Evolutionary conservation across 2,888 invertebrate genomes (phyloP), one percentile per base, ranked within the genome.

Genomic region (Cephus sareptanus): DNA sequence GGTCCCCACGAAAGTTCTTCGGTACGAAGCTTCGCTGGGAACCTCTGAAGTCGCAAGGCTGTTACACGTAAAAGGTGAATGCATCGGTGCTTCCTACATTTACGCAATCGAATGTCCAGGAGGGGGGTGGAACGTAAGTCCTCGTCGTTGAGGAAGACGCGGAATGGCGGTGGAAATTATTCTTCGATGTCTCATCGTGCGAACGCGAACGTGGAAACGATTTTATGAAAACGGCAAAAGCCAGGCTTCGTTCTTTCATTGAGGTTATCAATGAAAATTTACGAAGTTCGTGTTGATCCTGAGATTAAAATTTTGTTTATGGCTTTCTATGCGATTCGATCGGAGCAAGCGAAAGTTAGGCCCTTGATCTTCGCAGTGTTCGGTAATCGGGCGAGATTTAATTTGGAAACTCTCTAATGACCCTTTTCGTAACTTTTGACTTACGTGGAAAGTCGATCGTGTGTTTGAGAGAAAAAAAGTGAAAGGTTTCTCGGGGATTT

Each of bases 31-130:
- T 37, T 74, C 73, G 77, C 77, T 85, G 88, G 88, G 88, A 87
- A 81, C 81, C 90, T 77, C 88, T 88, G 88, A 37, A 76, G 76
- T 78, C 81, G 81, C 88, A 88, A 89, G 89, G 89, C 87, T 89
- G 87, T 81, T 84, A 73, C 78, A 79, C 79, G 83, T 86, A 85
- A 89, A 89, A 89, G 89, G 90, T 89, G 89, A 90, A 90, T 89
- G 90, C 90, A 90, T 90, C 88, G 87, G 85, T 87, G 88, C 89
- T 90, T 90, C 89, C 90, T 90, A 87, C 85, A 88, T 88, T 89
- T 88, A 88, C 87, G 89, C 89, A 89, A 90, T 88, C 86, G 86
- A 87, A 88, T 84, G 82, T 81, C 82, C 82, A 85, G 82, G 85
- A 75, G 76, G 76, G 75, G 33, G 70, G 73, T 2, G 71, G 74